Evolutionary conservation across 37 sponge, comb jelly and placozoan species (phyloP).

Genomic region (Oscarella lobularis): DNA sequence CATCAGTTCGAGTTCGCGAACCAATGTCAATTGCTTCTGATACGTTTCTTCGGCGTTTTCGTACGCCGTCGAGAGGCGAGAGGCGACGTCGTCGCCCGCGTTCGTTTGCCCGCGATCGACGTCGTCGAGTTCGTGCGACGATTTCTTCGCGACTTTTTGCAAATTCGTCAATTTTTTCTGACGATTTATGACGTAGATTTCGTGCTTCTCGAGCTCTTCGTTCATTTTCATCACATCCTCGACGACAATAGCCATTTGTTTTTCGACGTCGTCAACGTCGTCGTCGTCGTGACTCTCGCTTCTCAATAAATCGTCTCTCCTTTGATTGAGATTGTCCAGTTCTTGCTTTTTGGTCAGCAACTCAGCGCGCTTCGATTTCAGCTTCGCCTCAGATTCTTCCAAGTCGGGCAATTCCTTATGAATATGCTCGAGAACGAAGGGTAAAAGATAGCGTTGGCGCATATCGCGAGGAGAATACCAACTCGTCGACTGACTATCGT

Average conservation of each 20-base stretch:
- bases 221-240: neutral
- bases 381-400: no score
- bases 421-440: no score
- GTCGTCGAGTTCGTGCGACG: neutral
- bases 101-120: neutral
- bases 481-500: slow-evolving; percentile 61
- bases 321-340: no score
- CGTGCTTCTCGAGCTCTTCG: neutral
- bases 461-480: slow-evolving; percentile 60
- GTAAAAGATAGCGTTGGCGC: slow-evolving; percentile 32
- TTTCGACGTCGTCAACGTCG: neutral
- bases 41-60: neutral
- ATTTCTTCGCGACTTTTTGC: neutral
- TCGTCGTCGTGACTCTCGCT: neutral
- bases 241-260: neutral
- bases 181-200: no score
- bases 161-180: neutral
- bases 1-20: neutral
- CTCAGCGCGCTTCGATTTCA: no score
- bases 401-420: no score
- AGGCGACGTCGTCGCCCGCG: neutral
- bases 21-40: neutral
- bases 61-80: neutral
- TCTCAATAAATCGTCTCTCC: no score
- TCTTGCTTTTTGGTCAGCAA: no score